Evolutionary conservation across 2,113 vertebrate species (phyloP).

Genomic region (Paramormyrops kingsleyae): DNA sequence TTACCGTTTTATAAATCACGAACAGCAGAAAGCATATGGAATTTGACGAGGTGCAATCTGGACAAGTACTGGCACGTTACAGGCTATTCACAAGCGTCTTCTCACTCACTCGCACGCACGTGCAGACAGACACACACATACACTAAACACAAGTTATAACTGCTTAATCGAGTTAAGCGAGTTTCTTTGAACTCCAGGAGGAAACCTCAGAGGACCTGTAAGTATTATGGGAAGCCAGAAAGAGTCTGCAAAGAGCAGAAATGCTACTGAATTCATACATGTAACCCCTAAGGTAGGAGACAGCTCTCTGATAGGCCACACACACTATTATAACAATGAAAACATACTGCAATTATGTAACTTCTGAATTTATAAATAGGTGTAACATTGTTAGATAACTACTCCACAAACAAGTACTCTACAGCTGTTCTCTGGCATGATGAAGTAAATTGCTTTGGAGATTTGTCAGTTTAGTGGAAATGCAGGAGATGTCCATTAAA

Average conservation of each 20-base stretch:
- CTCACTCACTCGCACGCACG: not conserved
- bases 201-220: not conserved
- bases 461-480: not conserved
- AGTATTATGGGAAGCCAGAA: not conserved
- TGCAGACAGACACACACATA: not conserved
- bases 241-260: not conserved
- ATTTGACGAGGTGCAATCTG: not conserved
- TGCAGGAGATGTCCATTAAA: not conserved
- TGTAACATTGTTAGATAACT: not conserved
- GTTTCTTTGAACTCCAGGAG: not conserved
- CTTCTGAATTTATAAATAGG: not conserved
- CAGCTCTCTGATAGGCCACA: not conserved
- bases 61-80: not conserved
- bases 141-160: not conserved
- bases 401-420: not conserved
- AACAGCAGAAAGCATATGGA: not conserved
- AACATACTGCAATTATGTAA: not conserved
- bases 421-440: not conserved
- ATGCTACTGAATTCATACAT: not conserved
- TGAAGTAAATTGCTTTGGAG: not conserved
- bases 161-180: not conserved
- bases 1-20: not conserved
- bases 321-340: not conserved
- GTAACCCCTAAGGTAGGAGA: not conserved
- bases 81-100: not conserved